A percentile compares a stretch with the other conserved stretches of the same genome.
These are phyloP conservation scores for Mesoligia furuncula DNA, from an alignment of 2,888 invertebrate species.

Conservation along the genomic window DNA sequence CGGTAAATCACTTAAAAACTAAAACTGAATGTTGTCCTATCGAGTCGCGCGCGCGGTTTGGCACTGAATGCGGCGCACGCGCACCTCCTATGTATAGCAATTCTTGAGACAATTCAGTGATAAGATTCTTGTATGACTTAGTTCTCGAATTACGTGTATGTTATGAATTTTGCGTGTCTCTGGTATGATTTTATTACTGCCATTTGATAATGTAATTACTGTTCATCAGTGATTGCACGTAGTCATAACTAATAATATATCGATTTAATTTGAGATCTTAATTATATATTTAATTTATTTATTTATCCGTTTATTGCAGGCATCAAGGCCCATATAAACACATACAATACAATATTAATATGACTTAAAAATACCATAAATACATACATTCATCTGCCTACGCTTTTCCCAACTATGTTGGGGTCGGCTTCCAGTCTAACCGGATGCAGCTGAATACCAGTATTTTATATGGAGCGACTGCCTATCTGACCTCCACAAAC, in stretches of 20 bases:
- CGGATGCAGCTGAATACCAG: no score
- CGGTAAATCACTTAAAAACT: conserved; percentile 40
- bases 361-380: no score
- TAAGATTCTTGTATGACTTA: conserved; percentile 45
- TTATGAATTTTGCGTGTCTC: conserved; percentile 27
- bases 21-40: conserved; percentile 46
- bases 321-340: no score
- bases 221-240: background rate
- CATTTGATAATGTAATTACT: conserved; percentile 15
- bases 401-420: no score
- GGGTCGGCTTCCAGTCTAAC: no score
- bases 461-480: no score
- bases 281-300: no score
- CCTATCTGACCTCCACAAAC: no score
- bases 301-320: no score
- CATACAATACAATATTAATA: no score
- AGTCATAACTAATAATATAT: background rate
- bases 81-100: conserved; percentile 33
- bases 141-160: conserved; percentile 30
- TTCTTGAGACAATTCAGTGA: conserved; percentile 56
- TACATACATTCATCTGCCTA: no score
- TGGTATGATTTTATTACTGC: conserved; percentile 13
- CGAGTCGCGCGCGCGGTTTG: conserved; percentile 46
- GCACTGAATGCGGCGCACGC: conserved; percentile 57
- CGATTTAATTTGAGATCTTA: background rate